Base-by-base conservation (phyloP, 2,797 vertebrate genomes). In the Sparus aurata region DNA sequence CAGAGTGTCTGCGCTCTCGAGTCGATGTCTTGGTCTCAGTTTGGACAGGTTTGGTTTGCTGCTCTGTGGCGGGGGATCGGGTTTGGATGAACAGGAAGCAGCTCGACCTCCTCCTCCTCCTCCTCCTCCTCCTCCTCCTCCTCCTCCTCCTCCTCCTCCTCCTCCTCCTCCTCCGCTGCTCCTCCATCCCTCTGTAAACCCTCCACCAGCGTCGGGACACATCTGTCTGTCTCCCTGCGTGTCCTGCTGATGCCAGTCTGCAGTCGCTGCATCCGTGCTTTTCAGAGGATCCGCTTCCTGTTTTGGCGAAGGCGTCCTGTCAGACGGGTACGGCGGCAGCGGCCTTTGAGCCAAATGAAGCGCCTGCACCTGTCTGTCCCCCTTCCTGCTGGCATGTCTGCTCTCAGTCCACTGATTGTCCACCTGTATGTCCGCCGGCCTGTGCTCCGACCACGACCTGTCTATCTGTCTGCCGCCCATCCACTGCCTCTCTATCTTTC, bases 21-120 rank as follows among this genome's bases (percentile, higher is more conserved):
- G 85, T 30, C 95, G 94, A 79, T 95, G 94, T 41, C 95, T 94
- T 27, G 91, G 91, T 65, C 95, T 94, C 84, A 96, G 93, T 81
- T 94, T 94, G 47, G 95, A 89, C 80, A 95, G 92, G 73, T 58
- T 93, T 0, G 95, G 96, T 85, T 96, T 97, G 72, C 91, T 94
- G 91, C 95, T 95, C 69, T 96, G 96, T 0, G 95, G 92, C 0
- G 96, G 96, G 0, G 95, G 96, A 0, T 94, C 95, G 0, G 96
- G 95, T 87, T 95, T 96, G 61, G 89, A 76, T 18, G 79, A 75
- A 53, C 83, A 84, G 12, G 78, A 69, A 73, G 68, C 70, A 1
- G 73, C 68, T 67, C 92, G 90, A 1, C 86, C 84, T 50, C 59
- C 73, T 45, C 47, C 88, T 16, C 69, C 78, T 76, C 75, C 90